Conservation (phyloP, 2,888 invertebrate genomes). For the Frankliniella intonsa region DNA sequence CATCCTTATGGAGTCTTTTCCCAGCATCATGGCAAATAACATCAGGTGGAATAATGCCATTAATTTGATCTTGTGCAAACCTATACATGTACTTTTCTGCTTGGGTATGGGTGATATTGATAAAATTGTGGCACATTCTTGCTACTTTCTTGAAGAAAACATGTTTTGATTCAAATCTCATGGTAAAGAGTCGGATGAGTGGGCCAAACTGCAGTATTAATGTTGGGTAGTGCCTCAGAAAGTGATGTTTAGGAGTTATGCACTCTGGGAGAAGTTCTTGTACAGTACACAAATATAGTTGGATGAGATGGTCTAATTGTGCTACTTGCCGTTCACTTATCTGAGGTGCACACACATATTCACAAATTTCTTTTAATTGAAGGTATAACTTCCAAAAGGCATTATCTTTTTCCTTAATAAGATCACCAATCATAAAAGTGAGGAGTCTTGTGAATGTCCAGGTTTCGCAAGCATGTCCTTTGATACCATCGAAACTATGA, state of each 20-base stretch:
- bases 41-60: not conserved
- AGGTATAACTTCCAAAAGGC: not conserved
- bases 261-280: not conserved
- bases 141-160: not conserved
- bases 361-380: not conserved
- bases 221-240: not conserved
- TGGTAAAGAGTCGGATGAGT: not conserved
- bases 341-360: not conserved
- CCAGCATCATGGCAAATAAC: not conserved
- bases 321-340: not conserved
- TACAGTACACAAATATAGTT: not conserved
- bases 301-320: not conserved
- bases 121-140: not conserved
- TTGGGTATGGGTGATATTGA: not conserved
- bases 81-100: not conserved
- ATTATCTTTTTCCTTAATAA: not conserved
- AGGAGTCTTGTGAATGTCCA: not conserved
- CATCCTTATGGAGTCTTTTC: rapidly evolving
- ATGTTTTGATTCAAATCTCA: not conserved
- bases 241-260: not conserved
- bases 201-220: not conserved
- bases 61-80: not conserved
- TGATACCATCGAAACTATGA: not conserved
- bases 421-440: not conserved
- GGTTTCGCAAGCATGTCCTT: not conserved